Percentiles rank a stretch among this genome's conserved stretches.
Evolutionary conservation across 1,140 invertebrate genomes (phyloP).

Genomic region (Drosophila novamexicana): DNA sequence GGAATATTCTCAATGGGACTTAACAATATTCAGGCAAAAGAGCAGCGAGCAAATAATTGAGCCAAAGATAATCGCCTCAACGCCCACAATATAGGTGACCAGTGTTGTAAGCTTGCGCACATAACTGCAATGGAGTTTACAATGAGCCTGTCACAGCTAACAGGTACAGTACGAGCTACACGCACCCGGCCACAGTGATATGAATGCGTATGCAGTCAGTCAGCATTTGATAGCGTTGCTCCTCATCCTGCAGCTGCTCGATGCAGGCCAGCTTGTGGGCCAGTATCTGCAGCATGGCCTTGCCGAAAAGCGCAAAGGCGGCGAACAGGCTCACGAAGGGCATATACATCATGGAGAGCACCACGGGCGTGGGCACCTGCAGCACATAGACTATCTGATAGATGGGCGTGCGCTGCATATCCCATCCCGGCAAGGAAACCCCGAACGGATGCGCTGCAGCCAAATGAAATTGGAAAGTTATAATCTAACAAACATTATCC

Average conservation of each 20-base stretch:
- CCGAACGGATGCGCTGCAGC: constrained; percentile 73
- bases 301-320: constrained; percentile 74
- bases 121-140: constrained; percentile 47
- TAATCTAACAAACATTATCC: background rate
- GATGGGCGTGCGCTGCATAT: constrained; percentile 63
- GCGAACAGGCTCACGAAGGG: constrained; percentile 78
- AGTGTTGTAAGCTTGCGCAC: constrained; percentile 60
- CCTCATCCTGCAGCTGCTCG: constrained; percentile 11
- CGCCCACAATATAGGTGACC: constrained; percentile 63
- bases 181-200: constrained; percentile 35
- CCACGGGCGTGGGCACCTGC: constrained; percentile 61
- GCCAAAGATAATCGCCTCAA: constrained; percentile 75
- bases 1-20: constrained; percentile 10
- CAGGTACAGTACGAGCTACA: background rate
- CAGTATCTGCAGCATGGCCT: constrained; percentile 66
- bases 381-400: constrained; percentile 72
- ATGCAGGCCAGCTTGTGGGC: constrained; percentile 49
- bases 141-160: background rate
- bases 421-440: constrained; percentile 61
- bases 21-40: constrained; percentile 76
- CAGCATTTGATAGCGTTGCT: constrained; percentile 36
- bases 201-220: constrained; percentile 61
- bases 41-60: constrained; percentile 67
- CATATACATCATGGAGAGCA: constrained; percentile 75
- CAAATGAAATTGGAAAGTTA: background rate